Evolutionary conservation across 2,888 invertebrate genomes (phyloP).

Genomic region (Plutella xylostella): DNA sequence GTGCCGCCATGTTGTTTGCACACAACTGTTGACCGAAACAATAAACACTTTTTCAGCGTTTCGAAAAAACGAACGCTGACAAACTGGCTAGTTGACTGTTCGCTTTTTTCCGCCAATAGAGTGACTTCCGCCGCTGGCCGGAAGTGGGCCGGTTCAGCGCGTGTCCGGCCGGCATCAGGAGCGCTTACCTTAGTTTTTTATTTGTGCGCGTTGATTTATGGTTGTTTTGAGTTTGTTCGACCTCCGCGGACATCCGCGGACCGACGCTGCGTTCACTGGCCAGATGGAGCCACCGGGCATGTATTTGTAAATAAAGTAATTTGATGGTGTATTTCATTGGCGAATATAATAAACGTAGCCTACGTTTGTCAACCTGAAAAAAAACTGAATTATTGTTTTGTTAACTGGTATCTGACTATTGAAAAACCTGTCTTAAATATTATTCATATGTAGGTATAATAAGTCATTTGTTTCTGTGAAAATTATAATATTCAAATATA

Average conservation of each 20-base stretch:
- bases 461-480: too few species aligned
- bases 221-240: slow-evolving; percentile 61
- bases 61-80: slow-evolving; percentile 40
- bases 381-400: too few species aligned
- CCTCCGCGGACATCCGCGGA: too few species aligned
- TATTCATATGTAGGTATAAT: too few species aligned
- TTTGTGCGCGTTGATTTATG: slow-evolving; percentile 63
- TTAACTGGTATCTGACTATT: too few species aligned
- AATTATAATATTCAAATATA: too few species aligned
- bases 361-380: too few species aligned
- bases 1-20: slow-evolving; percentile 3
- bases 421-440: too few species aligned
- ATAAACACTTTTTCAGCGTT: slow-evolving; percentile 41
- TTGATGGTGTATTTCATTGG: too few species aligned
- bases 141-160: slow-evolving; percentile 47
- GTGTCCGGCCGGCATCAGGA: slow-evolving; percentile 50
- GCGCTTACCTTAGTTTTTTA: slow-evolving; percentile 69
- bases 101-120: slow-evolving; percentile 62
- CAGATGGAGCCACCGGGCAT: too few species aligned
- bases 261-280: slow-evolving; percentile 11
- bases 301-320: too few species aligned
- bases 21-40: slow-evolving; percentile 2
- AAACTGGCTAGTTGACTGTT: slow-evolving; percentile 52
- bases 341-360: too few species aligned
- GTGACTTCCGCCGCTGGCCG: slow-evolving; percentile 47